A percentile compares a stretch with the other conserved stretches of the same genome.
These are phyloP conservation scores for Leuciscus idus DNA, from an alignment of 2,113 vertebrate genomes.

Conservation along the genomic window DNA sequence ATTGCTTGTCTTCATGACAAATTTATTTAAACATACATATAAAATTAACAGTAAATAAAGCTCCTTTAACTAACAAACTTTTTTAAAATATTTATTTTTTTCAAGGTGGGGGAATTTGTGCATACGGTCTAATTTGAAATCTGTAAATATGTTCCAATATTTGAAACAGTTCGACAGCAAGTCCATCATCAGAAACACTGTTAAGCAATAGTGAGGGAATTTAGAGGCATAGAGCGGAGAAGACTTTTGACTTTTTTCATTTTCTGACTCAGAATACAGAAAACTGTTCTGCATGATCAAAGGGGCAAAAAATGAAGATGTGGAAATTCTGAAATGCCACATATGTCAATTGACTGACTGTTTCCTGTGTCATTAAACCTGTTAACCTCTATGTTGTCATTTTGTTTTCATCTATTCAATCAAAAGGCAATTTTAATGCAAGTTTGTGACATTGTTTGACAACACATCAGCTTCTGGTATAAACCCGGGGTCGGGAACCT, in stretches of 20 bases:
- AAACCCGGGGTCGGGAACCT: not conserved
- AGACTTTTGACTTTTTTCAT: not conserved
- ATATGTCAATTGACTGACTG: constrained; percentile 1
- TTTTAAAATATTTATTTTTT: not conserved
- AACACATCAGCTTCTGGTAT: not conserved
- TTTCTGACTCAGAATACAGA: constrained; percentile 11
- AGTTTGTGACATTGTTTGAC: not conserved
- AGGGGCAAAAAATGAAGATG: not conserved
- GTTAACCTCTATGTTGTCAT: not conserved
- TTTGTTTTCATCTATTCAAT: constrained; percentile 9
- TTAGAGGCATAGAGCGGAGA: not conserved
- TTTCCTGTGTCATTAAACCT: constrained; percentile 9
- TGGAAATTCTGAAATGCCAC: constrained; percentile 15
- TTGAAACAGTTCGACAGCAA: not conserved
- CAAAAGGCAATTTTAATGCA: not conserved
- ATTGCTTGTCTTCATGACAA: too few species aligned
- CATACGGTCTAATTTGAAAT: not conserved
- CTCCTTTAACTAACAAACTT: too few species aligned
- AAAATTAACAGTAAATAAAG: too few species aligned
- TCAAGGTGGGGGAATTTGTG: not conserved
- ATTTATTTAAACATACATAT: too few species aligned
- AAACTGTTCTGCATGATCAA: constrained; percentile 17
- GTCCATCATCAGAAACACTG: not conserved
- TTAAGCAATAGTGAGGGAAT: constrained; percentile 34
- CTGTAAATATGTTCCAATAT: not conserved